Evolutionary conservation across 2,113 vertebrate species (phyloP).

Genomic region (Tympanuchus pallidicinctus): DNA sequence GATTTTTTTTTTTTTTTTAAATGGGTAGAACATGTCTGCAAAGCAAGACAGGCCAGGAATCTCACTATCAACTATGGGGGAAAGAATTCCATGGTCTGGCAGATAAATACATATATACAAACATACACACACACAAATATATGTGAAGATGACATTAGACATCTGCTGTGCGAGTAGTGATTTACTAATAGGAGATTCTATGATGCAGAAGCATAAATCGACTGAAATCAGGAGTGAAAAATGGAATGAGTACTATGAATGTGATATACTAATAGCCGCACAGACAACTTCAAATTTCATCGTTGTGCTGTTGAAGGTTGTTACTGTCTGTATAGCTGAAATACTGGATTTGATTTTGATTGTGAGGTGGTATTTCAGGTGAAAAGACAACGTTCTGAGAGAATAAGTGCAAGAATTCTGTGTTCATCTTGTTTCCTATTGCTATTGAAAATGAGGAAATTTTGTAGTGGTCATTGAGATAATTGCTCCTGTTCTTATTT

Average conservation of each 20-base stretch:
- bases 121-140: fast-evolving
- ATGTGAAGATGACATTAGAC: background rate
- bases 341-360: slow-evolving; percentile 6
- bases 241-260: background rate
- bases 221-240: background rate
- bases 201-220: background rate
- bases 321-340: background rate
- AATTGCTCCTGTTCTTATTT: background rate
- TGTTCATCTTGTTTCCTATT: background rate
- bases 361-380: background rate
- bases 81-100: background rate
- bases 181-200: background rate
- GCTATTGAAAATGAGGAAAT: background rate
- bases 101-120: background rate
- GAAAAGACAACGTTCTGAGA: background rate
- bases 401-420: background rate
- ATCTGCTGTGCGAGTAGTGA: background rate
- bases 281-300: background rate
- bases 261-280: background rate
- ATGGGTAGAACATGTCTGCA: background rate
- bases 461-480: background rate
- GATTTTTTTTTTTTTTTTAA: background rate
- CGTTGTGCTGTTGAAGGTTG: background rate
- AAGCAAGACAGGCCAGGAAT: background rate
- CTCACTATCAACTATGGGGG: fast-evolving